Base-by-base conservation (phyloP, 1,140 invertebrate species). In the Nephila pilipes region DNA sequence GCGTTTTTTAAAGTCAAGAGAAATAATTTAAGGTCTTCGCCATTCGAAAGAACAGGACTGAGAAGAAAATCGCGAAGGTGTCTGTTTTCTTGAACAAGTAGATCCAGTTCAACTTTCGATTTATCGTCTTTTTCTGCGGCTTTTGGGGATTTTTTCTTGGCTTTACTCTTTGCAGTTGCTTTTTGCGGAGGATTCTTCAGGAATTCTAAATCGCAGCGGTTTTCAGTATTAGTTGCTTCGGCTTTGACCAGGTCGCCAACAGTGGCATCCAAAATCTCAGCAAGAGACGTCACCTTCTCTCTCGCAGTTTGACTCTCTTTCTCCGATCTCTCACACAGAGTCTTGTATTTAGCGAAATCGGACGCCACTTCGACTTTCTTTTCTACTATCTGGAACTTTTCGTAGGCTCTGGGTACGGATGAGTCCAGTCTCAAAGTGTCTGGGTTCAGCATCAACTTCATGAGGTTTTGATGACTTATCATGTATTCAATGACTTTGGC, bases 361-460 rank as follows among this genome's bases (percentile, higher is more conserved):
- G 80, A 22, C 12, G 36, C 36, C 29, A 20, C 6, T 46, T 65
- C 58, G 10, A 46, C n/a, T 22, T 54, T 55, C 46, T 54, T 46
- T 25, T 55, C 14, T 18, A 29, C 38, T 20, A 20, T 38, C 1
- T n/a, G n/a, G 12, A 55, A 25, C n/a, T 58, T 38, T 8, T 16
- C 18, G 22, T 38, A 65, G 38, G 32, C 25, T 25, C 32, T 18
- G 29, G 55, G 36, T 25, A 83, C 12, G 14, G 36, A 29, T 18
- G 38, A 3, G 32, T 91, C 80, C 6, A 91, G 29, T 20, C 54
- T 22, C 0, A 91, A 29, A 16, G 90, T 91, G 18, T 54, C 36
- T 4, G 90, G 90, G 32, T 85, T 38, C n/a, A 91, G 16, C 90
- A 91, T 91, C 25, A 85, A 32, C 38, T 91, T 83, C 38, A 91